A percentile compares a stretch with the other conserved stretches of the same genome.
Evolutionary conservation across 2,888 invertebrate species (phyloP).

Genomic region (Scaptomyza parva): DNA sequence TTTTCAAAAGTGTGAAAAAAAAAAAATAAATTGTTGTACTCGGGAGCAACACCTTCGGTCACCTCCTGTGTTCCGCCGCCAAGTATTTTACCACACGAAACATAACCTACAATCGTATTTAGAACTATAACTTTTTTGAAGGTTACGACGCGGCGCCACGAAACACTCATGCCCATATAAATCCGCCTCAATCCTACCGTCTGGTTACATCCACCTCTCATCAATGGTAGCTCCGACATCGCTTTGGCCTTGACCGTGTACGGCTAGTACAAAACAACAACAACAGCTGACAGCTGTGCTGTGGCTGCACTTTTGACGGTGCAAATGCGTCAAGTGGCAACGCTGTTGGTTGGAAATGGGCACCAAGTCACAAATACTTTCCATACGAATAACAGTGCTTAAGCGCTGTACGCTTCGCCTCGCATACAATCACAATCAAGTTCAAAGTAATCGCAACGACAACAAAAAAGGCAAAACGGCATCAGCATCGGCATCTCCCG

Average conservation of each 20-base stretch:
- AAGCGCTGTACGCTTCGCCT: conserved; percentile 50
- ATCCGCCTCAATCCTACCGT: conserved; percentile 17
- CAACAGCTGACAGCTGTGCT: conserved; percentile 69
- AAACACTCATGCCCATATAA: conserved; percentile 10
- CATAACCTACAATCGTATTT: conserved; percentile 65
- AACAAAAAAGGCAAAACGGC: conserved; percentile 42
- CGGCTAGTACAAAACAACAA: conserved; percentile 35
- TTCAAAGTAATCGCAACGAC: conserved; percentile 64
- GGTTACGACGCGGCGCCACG: conserved; percentile 65
- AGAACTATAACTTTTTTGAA: conserved; percentile 65
- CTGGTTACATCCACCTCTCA: conserved; percentile 27
- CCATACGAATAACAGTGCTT: conserved; percentile 36
- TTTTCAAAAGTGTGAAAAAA: neutral
- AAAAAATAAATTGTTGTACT: conserved; percentile 45
- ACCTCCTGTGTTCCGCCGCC: neutral
- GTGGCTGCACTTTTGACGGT: conserved; percentile 45
- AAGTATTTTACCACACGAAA: conserved; percentile 19
- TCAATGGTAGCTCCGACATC: conserved; percentile 37
- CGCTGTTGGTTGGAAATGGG: conserved; percentile 41
- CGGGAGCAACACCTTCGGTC: conserved; percentile 7
- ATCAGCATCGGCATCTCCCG: conserved; percentile 49
- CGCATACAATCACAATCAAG: conserved; percentile 57
- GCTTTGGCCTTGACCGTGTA: conserved; percentile 63
- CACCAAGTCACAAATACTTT: conserved; percentile 24
- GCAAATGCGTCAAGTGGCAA: conserved; percentile 56